A percentile compares a stretch with the other conserved stretches of the same genome.
These are phyloP conservation scores for Epistrophe grossulariae DNA, from an alignment of 2,888 invertebrate genomes.

Conservation along the genomic window DNA sequence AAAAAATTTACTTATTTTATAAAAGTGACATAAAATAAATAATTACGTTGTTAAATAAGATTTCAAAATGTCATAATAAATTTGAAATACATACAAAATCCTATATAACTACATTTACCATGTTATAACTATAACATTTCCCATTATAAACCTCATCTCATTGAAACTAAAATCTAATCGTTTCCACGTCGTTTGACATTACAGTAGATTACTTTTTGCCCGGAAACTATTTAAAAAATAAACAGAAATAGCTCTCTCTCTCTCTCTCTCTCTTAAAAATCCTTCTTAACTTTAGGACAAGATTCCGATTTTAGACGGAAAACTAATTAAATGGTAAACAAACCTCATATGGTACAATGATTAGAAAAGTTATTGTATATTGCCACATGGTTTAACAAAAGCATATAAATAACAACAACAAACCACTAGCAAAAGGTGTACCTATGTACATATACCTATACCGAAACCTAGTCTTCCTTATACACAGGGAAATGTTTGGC, in stretches of 20 bases:
- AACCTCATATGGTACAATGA: conserved; percentile 62
- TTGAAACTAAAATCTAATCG: conserved; percentile 49
- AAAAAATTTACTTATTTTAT: too few species aligned
- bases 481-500: background rate
- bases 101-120: too few species aligned
- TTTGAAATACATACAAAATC: background rate
- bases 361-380: conserved; percentile 59
- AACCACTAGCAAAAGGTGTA: background rate
- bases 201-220: conserved; percentile 46
- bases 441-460: background rate
- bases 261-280: background rate
- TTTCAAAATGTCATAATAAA: conserved; percentile 1
- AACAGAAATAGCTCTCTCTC: background rate
- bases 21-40: too few species aligned
- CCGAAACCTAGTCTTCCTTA: background rate
- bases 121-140: conserved; percentile 7
- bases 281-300: conserved; percentile 16
- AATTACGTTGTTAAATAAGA: background rate
- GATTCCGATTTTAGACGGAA: conserved; percentile 42
- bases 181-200: conserved; percentile 53
- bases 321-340: conserved; percentile 67
- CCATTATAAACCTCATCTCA: background rate
- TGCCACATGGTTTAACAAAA: conserved; percentile 55
- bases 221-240: conserved; percentile 8
- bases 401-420: conserved; percentile 11